Percentiles rank a stretch among this genome's conserved stretches.
Evolutionary conservation across 1,140 invertebrate genomes (phyloP).

Genomic region (Zophobas morio): DNA sequence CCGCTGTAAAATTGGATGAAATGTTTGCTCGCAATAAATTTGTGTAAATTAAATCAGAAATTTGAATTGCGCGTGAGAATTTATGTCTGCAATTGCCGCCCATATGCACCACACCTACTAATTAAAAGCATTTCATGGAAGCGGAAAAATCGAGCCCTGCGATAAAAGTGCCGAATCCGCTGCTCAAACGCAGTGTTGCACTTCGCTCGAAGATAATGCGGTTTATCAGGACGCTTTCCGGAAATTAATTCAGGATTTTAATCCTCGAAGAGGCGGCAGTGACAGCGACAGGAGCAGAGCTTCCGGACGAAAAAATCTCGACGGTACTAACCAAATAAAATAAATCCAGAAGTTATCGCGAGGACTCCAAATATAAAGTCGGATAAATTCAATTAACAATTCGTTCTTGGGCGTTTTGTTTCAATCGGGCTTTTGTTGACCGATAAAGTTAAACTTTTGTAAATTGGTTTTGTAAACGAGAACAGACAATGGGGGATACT

Average conservation of each 20-base stretch:
- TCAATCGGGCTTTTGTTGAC: slow-evolving; percentile 44
- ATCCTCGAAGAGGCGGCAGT: slow-evolving; percentile 21
- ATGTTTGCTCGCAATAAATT: slow-evolving; percentile 33
- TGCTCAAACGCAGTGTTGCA: slow-evolving; percentile 18
- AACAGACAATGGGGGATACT: slow-evolving; percentile 22
- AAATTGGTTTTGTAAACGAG: slow-evolving; percentile 48
- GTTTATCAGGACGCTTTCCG: slow-evolving; percentile 36
- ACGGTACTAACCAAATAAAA: slow-evolving; percentile 15
- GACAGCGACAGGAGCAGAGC: slow-evolving; percentile 1
- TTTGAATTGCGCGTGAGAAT: slow-evolving; percentile 25
- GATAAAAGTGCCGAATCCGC: slow-evolving; percentile 28
- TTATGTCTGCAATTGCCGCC: slow-evolving; percentile 6
- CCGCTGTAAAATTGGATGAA: slow-evolving; percentile 28
- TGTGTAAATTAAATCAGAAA: slow-evolving; percentile 30
- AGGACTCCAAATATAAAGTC: slow-evolving; percentile 13
- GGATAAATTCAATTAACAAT: slow-evolving; percentile 41
- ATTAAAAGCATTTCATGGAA: not conserved
- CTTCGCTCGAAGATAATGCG: slow-evolving; percentile 28
- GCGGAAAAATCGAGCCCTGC: not conserved
- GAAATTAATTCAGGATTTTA: slow-evolving; percentile 43
- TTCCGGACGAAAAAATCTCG: slow-evolving; percentile 19
- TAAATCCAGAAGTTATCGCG: slow-evolving; percentile 22
- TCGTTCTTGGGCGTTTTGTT: slow-evolving; percentile 37
- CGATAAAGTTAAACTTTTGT: slow-evolving; percentile 47
- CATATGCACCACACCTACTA: slow-evolving; percentile 1